Conservation (phyloP, 2,113 vertebrate genomes). For the Gobius niger region DNA sequence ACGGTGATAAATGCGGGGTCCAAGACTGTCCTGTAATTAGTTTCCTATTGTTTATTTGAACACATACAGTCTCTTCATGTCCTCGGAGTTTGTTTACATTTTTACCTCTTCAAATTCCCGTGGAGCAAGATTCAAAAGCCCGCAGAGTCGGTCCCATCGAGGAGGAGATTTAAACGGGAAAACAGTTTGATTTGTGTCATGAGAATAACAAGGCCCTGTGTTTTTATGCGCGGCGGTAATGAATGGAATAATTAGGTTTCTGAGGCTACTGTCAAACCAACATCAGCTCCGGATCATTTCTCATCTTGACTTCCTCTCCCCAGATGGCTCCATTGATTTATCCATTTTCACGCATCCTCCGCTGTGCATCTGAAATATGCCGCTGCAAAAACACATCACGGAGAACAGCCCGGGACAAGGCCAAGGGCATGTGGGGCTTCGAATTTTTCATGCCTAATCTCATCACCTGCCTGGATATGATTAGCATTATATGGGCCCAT, state of each 20-base stretch:
- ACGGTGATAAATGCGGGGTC: too few relatives aligned
- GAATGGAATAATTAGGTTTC: slow-evolving; percentile 65
- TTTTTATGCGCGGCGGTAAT: slow-evolving; percentile 41
- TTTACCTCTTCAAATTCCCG: slow-evolving; percentile 6
- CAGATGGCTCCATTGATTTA: slow-evolving; percentile 68
- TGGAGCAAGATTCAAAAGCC: neutral
- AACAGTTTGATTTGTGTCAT: slow-evolving; percentile 37
- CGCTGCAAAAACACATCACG: slow-evolving; percentile 48
- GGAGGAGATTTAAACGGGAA: slow-evolving; percentile 24
- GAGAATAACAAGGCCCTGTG: slow-evolving; percentile 34
- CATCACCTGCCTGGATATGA: slow-evolving; percentile 52
- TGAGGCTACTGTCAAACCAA: slow-evolving; percentile 58
- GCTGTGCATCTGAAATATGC: slow-evolving; percentile 61
- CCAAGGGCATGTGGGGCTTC: slow-evolving; percentile 37
- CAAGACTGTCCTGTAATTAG: neutral
- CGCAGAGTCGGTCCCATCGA: slow-evolving; percentile 19
- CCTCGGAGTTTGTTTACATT: neutral
- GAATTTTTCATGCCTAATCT: slow-evolving; percentile 21
- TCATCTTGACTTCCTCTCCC: slow-evolving; percentile 66
- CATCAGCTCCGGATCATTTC: slow-evolving; percentile 56
- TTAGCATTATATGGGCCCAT: slow-evolving; percentile 33
- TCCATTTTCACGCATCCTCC: slow-evolving; percentile 59
- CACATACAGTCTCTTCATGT: neutral
- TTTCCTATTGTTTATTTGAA: neutral
- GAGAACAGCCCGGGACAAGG: slow-evolving; percentile 20